Percentiles rank a stretch among this genome's conserved stretches.
phyloP scores from a whole-genome alignment of 2,888 invertebrate species.

The Drosophila pseudotakahashii region DNA sequence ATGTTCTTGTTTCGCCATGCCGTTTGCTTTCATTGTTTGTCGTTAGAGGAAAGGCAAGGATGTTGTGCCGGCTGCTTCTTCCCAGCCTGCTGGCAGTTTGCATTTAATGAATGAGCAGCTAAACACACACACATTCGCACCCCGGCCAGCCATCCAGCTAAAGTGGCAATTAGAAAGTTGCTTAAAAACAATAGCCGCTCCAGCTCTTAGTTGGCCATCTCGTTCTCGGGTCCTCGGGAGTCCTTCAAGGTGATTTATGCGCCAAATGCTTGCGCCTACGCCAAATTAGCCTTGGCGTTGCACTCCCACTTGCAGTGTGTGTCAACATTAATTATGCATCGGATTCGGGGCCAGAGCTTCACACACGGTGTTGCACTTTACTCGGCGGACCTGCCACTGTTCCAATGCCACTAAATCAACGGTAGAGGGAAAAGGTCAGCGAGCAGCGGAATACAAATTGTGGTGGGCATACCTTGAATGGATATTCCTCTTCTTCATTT shows the following conservation, averaged over 20 bases:
- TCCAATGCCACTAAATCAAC: constrained; percentile 27
- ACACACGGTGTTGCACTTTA: constrained; percentile 16
- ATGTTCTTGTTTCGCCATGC: constrained; percentile 43
- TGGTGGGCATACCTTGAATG: constrained; percentile 10
- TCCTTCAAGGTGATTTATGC: constrained; percentile 71
- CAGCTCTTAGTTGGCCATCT: constrained; percentile 44
- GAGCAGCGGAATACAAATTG: constrained; percentile 14
- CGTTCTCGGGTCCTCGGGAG: constrained; percentile 20
- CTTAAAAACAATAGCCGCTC: constrained; percentile 62
- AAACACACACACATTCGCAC: constrained; percentile 32
- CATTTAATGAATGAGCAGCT: constrained; percentile 72
- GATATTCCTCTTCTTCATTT: background rate
- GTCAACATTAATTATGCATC: constrained; percentile 77
- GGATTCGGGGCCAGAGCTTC: constrained; percentile 5
- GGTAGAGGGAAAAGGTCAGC: constrained; percentile 31
- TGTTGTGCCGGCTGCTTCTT: constrained; percentile 41
- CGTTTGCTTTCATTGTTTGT: constrained; percentile 67
- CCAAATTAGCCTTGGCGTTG: constrained; percentile 76
- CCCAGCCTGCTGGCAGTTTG: constrained; percentile 68
- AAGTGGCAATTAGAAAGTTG: constrained; percentile 78
- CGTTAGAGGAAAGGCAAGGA: constrained; percentile 48
- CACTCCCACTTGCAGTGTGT: constrained; percentile 52
- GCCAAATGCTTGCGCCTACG: constrained; percentile 66
- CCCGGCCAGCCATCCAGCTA: constrained; percentile 27
- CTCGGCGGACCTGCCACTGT: background rate